Conservation (phyloP, 1,140 invertebrate genomes). For the Parasteatoda tepidariorum region DNA sequence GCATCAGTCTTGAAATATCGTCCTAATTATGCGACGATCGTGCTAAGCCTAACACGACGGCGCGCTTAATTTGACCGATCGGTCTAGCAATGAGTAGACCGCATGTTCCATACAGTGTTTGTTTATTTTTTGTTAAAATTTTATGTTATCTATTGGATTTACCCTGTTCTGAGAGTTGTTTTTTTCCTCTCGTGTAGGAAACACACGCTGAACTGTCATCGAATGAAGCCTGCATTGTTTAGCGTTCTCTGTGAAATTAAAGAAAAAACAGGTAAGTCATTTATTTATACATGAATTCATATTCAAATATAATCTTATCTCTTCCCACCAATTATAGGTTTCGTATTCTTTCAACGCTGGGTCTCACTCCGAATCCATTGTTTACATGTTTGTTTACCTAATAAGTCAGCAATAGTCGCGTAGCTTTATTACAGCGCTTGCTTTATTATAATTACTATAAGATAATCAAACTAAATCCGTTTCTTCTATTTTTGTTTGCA, state of each 20-base stretch:
- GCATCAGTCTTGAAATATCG: background rate
- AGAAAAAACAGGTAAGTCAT: slow-evolving; percentile 89
- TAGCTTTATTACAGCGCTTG: too few species aligned
- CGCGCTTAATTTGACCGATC: slow-evolving; percentile 20
- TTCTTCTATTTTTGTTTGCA: too few species aligned
- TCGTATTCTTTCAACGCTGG: too few species aligned
- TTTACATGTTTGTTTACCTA: background rate
- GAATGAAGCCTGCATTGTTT: slow-evolving; percentile 95
- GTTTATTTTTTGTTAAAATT: slow-evolving; percentile 3
- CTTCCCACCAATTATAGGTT: too few species aligned
- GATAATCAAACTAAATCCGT: too few species aligned
- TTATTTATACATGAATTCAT: slow-evolving; percentile 38
- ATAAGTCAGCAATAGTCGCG: too few species aligned
- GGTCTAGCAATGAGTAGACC: background rate
- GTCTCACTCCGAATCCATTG: background rate
- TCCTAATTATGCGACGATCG: slow-evolving; percentile 49
- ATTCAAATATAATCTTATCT: too few species aligned
- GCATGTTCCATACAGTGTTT: slow-evolving; percentile 14
- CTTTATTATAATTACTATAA: too few species aligned
- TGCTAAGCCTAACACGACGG: slow-evolving; percentile 59
- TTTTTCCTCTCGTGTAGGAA: slow-evolving; percentile 74
- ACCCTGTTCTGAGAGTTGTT: slow-evolving; percentile 52
- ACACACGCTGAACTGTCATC: slow-evolving; percentile 93
- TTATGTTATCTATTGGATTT: slow-evolving; percentile 7
- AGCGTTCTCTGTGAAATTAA: slow-evolving; percentile 96